phyloP scores from a whole-genome alignment of 2,113 vertebrate genomes.

The Lethenteron camtschaticum region DNA sequence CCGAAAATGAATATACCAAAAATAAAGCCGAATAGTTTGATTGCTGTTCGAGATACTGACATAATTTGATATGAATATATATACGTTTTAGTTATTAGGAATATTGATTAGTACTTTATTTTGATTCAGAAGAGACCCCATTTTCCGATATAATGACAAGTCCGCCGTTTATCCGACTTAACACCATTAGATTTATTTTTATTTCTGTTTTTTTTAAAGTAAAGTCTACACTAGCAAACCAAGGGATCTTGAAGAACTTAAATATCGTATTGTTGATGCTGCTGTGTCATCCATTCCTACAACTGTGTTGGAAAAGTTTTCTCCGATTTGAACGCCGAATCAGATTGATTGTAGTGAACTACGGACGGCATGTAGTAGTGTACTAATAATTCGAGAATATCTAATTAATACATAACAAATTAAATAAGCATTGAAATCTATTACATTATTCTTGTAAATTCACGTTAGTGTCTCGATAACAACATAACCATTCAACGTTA shows the following conservation, averaged over 20 bases:
- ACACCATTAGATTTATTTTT: neutral
- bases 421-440: neutral
- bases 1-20: neutral
- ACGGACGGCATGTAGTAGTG: neutral
- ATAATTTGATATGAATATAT: neutral
- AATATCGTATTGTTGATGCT: constrained; percentile 2
- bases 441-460: neutral
- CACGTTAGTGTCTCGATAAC: neutral
- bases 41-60: neutral
- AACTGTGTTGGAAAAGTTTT: constrained; percentile 3
- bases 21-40: neutral
- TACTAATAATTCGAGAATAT: neutral
- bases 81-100: neutral
- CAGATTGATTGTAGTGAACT: neutral
- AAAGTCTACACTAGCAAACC: neutral
- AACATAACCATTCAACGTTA: neutral
- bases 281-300: neutral
- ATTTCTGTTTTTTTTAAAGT: neutral
- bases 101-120: neutral
- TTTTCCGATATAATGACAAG: neutral
- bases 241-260: constrained; percentile 2
- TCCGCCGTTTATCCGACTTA: neutral
- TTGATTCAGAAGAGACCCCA: neutral
- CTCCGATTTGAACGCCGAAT: neutral
- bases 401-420: neutral